Base-by-base conservation (phyloP, 2,797 vertebrate genomes). In the Meda fulgida region DNA sequence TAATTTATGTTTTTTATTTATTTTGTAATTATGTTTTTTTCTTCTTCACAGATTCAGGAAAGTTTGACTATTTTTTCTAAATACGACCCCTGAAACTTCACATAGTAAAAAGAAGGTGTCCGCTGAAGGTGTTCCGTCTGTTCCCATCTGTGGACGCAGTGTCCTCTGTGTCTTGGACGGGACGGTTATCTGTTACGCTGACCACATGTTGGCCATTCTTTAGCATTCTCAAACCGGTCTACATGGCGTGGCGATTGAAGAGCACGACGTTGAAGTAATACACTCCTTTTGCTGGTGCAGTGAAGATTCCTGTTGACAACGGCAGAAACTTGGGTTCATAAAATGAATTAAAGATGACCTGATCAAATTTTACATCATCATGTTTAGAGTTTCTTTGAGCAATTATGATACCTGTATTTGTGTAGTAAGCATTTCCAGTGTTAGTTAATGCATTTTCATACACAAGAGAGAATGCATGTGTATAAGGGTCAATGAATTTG, bases 241-340 rank as follows among this genome's bases (percentile, higher is more conserved):
- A 4, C 1, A 14, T 16, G 14, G 0, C 10, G 11, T 3, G 0
- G 18, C 0, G 19, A 40, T 55, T 69, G 10, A 83, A 79, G 26
- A 60, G 8, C 31, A 80, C 73, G 58, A 83, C 66, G 73, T 67
- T 86, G 51, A 86, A 83, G 34, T 26, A 83, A 78, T 85, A 85
- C 10, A 84, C 67, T 36, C 77, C 84, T 81, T 29, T 80, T 4
- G 76, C 84, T 38, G 55, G 80, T n/a, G 38, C 81, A 18, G 75
- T 67, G 48, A 86, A 86, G 7, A 75, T 78, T 38, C 76, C 81
- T 86, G 55, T 81, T 29, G 3, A 78, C 31, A 72, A 65, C 3
- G 19, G 18, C 18, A 31, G 58, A 63, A 40, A 60, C 8, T 21
- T 53, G 8, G 23, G 36, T 43, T 26, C 4, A 10, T 29, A 31